phyloP scores from a whole-genome alignment of 2,113 vertebrate genomes.

The Saguinus imperator region DNA sequence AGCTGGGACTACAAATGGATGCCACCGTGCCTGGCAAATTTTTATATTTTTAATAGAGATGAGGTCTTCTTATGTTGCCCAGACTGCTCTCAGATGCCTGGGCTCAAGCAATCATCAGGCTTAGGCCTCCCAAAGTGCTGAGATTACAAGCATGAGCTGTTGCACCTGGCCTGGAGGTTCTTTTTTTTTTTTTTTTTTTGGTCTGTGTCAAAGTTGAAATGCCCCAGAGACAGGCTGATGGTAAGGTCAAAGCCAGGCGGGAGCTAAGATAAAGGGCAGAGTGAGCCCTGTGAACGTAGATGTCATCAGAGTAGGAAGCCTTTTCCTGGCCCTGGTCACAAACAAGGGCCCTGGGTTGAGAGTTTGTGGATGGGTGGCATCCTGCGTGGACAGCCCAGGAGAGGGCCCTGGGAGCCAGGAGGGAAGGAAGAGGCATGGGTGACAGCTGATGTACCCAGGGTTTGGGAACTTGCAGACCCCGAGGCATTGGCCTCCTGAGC shows the following conservation, averaged over 20 bases:
- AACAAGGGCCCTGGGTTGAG: background rate
- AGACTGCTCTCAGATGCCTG: too few relatives aligned
- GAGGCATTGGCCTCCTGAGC: background rate
- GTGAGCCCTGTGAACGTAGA: background rate
- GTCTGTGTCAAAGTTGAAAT: background rate
- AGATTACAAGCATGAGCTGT: too few relatives aligned
- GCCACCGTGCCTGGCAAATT: too few relatives aligned
- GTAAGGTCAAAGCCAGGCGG: background rate
- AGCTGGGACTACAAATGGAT: too few relatives aligned
- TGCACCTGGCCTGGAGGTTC: too few relatives aligned
- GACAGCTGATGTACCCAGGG: too few relatives aligned
- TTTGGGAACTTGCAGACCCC: background rate
- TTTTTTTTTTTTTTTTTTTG: background rate
- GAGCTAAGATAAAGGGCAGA: background rate
- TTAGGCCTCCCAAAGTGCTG: too few relatives aligned
- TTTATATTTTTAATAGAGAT: too few relatives aligned
- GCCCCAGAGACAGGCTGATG: background rate
- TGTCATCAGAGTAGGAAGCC: background rate
- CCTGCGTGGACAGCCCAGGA: background rate
- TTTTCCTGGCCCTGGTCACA: background rate
- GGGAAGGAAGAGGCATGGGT: background rate
- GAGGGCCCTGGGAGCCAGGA: background rate
- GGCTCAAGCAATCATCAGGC: too few relatives aligned
- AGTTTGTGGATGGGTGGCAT: background rate
- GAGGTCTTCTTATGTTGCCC: too few relatives aligned